Evolutionary conservation across 92 coral and sea anemone genomes (phyloP).

Genomic region (Parazoanthus swiftii): DNA sequence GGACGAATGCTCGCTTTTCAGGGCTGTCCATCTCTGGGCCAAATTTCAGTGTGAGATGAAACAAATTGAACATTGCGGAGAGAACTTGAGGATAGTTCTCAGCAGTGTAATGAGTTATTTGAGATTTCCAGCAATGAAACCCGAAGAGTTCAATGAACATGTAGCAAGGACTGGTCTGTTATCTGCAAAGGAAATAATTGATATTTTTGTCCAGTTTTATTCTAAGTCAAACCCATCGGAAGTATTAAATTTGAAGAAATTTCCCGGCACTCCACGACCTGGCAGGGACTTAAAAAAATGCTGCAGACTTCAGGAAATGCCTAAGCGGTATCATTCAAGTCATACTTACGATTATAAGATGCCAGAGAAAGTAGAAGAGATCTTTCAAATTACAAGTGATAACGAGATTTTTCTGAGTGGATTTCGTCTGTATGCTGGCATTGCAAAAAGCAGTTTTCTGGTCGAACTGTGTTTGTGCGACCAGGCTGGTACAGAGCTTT

Average conservation of each 20-base stretch:
- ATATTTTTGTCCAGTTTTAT: background rate
- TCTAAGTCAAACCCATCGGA: background rate
- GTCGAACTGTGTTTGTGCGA: background rate
- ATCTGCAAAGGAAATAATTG: background rate
- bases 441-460: background rate
- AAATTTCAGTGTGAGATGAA: background rate
- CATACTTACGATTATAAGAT: background rate
- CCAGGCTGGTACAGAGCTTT: background rate
- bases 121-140: background rate
- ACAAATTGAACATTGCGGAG: background rate
- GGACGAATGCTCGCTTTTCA: background rate
- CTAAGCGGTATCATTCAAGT: background rate
- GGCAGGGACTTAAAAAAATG: background rate
- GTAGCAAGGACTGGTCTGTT: background rate
- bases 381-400: background rate
- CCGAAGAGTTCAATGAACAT: background rate
- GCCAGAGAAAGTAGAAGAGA: background rate
- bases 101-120: background rate
- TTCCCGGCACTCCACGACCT: background rate
- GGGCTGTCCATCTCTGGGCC: background rate
- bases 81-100: background rate
- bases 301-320: background rate
- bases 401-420: background rate
- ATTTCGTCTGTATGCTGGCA: background rate
- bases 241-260: background rate